These are phyloP conservation scores for Nautilus pompilius DNA, from an alignment of 1,140 invertebrate genomes.

Conservation along the genomic window DNA sequence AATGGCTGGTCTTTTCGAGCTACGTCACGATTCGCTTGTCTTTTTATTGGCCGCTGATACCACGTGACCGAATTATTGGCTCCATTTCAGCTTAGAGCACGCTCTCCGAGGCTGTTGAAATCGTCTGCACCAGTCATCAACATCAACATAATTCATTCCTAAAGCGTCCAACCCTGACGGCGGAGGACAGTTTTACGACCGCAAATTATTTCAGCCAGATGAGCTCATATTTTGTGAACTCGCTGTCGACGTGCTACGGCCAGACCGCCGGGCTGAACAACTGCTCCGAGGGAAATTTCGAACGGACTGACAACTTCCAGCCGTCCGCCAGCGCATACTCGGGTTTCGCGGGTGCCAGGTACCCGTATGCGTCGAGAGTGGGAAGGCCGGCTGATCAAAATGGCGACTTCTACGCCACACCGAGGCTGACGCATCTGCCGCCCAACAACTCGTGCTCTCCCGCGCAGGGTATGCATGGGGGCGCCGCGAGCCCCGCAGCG, in stretches of 20 bases:
- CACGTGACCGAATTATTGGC: constrained; percentile 2
- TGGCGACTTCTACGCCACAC: constrained; percentile 36
- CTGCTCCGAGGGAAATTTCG: constrained; percentile 36
- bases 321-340: constrained; percentile 33
- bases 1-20: no score
- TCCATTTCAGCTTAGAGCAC: background rate
- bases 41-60: background rate
- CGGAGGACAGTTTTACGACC: constrained; percentile 42
- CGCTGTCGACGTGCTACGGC: constrained; percentile 47
- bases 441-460: constrained; percentile 8
- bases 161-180: constrained; percentile 26
- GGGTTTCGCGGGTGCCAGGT: constrained; percentile 28
- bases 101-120: background rate
- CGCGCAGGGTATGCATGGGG: background rate
- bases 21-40: no score
- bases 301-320: constrained; percentile 34
- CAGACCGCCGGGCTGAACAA: constrained; percentile 40
- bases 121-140: background rate
- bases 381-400: constrained; percentile 31
- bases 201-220: constrained; percentile 32
- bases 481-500: background rate
- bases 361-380: constrained; percentile 31
- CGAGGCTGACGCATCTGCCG: constrained; percentile 38
- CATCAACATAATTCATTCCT: constrained; percentile 26
- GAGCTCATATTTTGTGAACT: constrained; percentile 53